Percentiles rank a stretch among this genome's conserved stretches.
Evolutionary conservation across 2,888 invertebrate genomes (phyloP).

Genomic region (Deladenus siricidicola): DNA sequence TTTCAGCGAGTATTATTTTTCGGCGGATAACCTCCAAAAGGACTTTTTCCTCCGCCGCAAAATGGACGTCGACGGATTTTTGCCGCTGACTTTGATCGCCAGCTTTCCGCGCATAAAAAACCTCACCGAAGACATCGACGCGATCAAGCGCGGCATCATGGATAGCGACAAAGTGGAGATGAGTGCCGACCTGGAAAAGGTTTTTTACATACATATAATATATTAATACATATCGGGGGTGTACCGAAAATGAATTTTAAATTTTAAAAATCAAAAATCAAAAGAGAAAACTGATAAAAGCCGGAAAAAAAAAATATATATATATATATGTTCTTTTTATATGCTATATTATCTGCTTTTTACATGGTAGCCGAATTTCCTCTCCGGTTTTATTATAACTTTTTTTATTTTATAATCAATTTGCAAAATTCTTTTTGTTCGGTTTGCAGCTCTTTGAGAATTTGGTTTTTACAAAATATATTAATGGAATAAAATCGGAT

Average conservation of each 20-base stretch:
- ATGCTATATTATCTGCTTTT: no score
- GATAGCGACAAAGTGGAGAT: slow-evolving; percentile 79
- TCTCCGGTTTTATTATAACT: no score
- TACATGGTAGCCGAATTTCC: no score
- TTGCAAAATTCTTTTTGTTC: no score
- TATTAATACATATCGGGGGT: no score
- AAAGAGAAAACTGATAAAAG: slow-evolving; percentile 36
- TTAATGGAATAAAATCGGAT: no score
- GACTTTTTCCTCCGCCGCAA: slow-evolving; percentile 93
- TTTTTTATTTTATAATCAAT: no score
- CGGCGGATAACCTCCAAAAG: slow-evolving; percentile 82
- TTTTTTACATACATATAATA: no score
- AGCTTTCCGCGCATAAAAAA: slow-evolving; percentile 87
- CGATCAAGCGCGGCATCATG: slow-evolving; percentile 73
- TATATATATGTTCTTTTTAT: no score
- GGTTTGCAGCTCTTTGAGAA: no score
- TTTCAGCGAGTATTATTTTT: slow-evolving; percentile 95
- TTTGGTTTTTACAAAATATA: no score
- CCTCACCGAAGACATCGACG: slow-evolving; percentile 72
- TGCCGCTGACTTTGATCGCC: slow-evolving; percentile 84
- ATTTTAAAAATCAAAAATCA: slow-evolving; percentile 56
- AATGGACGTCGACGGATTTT: slow-evolving; percentile 87
- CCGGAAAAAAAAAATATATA: neutral
- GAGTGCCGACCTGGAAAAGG: slow-evolving; percentile 21
- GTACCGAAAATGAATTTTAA: no score